These are phyloP conservation scores for Cyrtonyx montezumae DNA, from an alignment of 2,113 vertebrate species.

Conservation along the genomic window DNA sequence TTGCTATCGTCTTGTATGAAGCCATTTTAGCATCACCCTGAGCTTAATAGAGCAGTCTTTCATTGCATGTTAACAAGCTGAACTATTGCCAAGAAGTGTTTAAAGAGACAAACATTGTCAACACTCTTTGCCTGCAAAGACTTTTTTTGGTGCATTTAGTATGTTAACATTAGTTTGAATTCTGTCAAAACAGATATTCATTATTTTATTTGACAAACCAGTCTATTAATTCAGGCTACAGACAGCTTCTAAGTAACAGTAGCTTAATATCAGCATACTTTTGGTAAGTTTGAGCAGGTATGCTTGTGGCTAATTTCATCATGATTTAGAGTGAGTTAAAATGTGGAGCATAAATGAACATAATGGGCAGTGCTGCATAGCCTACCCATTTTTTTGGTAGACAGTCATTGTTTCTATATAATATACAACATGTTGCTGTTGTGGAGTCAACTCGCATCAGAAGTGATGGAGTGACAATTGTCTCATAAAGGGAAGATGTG, in stretches of 20 bases:
- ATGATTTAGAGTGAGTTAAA: neutral
- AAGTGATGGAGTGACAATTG: neutral
- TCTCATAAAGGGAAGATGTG: neutral
- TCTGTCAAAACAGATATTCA: slow-evolving; percentile 12
- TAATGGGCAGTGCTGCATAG: neutral
- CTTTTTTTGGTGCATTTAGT: slow-evolving; percentile 21
- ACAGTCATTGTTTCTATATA: neutral
- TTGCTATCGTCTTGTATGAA: slow-evolving; percentile 52
- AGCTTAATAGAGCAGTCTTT: slow-evolving; percentile 72
- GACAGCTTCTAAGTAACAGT: neutral
- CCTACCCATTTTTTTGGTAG: neutral
- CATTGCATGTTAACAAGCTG: slow-evolving; percentile 76
- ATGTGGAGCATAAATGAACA: accelerated
- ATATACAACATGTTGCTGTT: neutral
- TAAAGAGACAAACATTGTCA: slow-evolving; percentile 67
- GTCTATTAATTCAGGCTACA: neutral
- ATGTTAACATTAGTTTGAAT: slow-evolving; percentile 48
- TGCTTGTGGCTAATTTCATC: neutral
- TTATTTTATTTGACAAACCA: slow-evolving; percentile 24
- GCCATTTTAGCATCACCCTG: slow-evolving; percentile 59
- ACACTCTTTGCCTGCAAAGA: neutral
- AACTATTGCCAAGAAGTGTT: slow-evolving; percentile 56
- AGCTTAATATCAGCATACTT: neutral
- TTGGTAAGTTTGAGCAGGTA: neutral
- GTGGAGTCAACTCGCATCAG: neutral